Base-by-base conservation (phyloP, 2,113 vertebrate genomes). In the Callospermophilus lateralis region DNA sequence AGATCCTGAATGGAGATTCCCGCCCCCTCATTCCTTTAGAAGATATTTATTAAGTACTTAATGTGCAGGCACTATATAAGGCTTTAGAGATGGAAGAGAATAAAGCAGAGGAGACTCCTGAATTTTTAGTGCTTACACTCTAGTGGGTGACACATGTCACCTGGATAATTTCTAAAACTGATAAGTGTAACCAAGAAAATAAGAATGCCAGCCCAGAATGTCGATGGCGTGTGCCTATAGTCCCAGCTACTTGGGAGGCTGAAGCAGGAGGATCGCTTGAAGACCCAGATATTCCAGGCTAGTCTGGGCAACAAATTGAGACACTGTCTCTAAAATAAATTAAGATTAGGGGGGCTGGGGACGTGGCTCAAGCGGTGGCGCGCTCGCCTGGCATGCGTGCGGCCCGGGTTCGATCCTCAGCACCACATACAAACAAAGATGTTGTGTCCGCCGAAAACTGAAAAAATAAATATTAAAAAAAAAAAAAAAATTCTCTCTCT, bases 141-240 rank as follows among this genome's bases (percentile, higher is more conserved):
- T 74, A 73, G 30, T 61, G 68, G 22, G 5, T 32, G 16, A 93
- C 10, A 32, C 42, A 58, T 45, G 42, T 65, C 45, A 72, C 85
- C 30, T 73, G 70, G 28, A 90, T n/a, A 86, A 53, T 89, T 81
- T 93, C 76, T 85, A 80, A 72, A 94, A 73, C 37, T 79, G 30
- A 26, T 28, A 68, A n/a, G 11, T 42, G 30, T 55, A 81, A 65
- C n/a, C 4, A 32, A 89, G 55, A 77, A 77, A 77, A 65, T 63
- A 77, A 30, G n/a, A 58, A 58, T 83, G n/a, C 70, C 37, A 74
- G 55, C 6, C 39, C 22, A 20, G 19, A 45, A 45, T 45, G 45
- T 45, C 1, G 8, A 11, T 89, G 55, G 9, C 30, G 4, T 58
- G 8, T 73, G n/a, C 68, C 65, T 73, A 5, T 58, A 55, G 68